A percentile compares a stretch with the other conserved stretches of the same genome.
These are phyloP conservation scores for Samia ricini DNA, from an alignment of 1,140 invertebrate species.

Conservation along the genomic window DNA sequence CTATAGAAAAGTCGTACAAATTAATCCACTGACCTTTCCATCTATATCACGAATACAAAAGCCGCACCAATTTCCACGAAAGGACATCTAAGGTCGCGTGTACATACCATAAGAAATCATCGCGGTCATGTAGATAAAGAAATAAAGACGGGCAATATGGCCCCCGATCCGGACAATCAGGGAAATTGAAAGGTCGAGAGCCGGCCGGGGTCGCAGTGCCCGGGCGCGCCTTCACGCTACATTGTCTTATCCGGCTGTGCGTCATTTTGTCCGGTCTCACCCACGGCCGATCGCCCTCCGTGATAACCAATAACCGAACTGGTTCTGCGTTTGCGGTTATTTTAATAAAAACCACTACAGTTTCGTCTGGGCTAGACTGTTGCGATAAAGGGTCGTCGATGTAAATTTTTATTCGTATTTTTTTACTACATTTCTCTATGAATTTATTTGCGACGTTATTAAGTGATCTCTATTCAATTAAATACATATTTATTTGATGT, in stretches of 20 bases:
- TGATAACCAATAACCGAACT: conserved; percentile 34
- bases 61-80: neutral
- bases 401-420: neutral
- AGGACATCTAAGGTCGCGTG: neutral
- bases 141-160: conserved; percentile 27
- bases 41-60: neutral
- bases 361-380: neutral
- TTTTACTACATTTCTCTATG: neutral
- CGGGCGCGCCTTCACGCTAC: conserved; percentile 40
- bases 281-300: conserved; percentile 7
- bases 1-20: neutral
- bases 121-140: conserved; percentile 35
- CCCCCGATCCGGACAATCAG: conserved; percentile 33
- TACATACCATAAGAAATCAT: conserved; percentile 31
- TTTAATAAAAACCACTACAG: conserved; percentile 40
- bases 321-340: conserved; percentile 24
- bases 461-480: neutral
- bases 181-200: conserved; percentile 49
- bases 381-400: too few relatives aligned
- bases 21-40: neutral
- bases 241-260: conserved; percentile 50
- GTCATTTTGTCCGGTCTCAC: conserved; percentile 33
- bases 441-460: neutral
- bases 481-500: too few relatives aligned
- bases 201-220: neutral